Evolutionary conservation across 2,797 vertebrate species (phyloP).

Genomic region (Tolypeutes matacus): DNA sequence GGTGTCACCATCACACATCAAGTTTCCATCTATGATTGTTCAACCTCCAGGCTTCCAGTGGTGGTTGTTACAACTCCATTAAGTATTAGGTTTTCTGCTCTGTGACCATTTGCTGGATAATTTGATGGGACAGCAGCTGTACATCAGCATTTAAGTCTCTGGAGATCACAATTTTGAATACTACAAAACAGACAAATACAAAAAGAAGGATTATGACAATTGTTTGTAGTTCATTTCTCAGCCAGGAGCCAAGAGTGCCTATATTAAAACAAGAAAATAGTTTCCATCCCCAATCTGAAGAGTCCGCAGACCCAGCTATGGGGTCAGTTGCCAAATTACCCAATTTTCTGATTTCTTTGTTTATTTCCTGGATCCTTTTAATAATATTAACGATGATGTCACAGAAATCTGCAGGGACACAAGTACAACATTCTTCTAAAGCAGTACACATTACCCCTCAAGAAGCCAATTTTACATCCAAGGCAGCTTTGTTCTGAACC

Average conservation of each 20-base stretch:
- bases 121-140: not conserved
- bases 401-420: not conserved
- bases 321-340: not conserved
- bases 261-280: not conserved
- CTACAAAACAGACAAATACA: not conserved
- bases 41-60: not conserved
- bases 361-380: not conserved
- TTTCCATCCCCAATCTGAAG: not conserved
- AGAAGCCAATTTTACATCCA: not conserved
- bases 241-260: not conserved
- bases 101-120: not conserved
- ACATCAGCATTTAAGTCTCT: not conserved
- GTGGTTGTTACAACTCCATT: not conserved
- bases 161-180: not conserved
- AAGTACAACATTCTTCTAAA: constrained; percentile 8
- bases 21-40: not conserved
- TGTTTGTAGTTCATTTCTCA: not conserved
- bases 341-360: not conserved
- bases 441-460: not conserved
- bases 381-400: not conserved
- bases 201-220: not conserved
- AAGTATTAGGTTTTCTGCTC: not conserved
- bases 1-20: not conserved
- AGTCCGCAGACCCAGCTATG: not conserved
- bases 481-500: constrained; percentile 2